Percentiles rank a stretch among this genome's conserved stretches.
These are phyloP conservation scores for Eudemis profundana DNA, from an alignment of 2,888 invertebrate species.

Conservation along the genomic window DNA sequence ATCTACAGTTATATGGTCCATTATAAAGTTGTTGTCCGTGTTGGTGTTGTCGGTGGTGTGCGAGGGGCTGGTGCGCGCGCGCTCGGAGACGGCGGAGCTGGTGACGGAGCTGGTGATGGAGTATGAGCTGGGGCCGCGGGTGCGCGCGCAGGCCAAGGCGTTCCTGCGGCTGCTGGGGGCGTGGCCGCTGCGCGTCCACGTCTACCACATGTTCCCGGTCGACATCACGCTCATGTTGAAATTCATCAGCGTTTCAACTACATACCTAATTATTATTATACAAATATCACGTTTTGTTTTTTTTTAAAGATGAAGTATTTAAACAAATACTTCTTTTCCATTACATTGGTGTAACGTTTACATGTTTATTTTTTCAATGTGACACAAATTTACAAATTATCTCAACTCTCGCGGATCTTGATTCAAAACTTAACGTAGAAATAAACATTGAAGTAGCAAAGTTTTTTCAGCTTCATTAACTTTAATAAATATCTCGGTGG, in stretches of 20 bases:
- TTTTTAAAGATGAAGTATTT: too few relatives aligned
- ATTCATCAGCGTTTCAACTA: slow-evolving; percentile 4
- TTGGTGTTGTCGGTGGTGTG: not conserved
- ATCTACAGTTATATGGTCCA: not conserved
- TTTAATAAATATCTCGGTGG: too few relatives aligned
- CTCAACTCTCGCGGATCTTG: not conserved
- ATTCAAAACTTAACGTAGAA: slow-evolving; percentile 1
- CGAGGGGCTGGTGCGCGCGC: not conserved
- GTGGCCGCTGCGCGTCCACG: not conserved
- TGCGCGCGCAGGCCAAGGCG: slow-evolving; percentile 13
- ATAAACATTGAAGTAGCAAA: too few relatives aligned
- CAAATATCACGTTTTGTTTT: slow-evolving; percentile 10
- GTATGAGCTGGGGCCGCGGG: not conserved
- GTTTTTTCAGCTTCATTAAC: not conserved
- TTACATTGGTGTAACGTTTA: not conserved
- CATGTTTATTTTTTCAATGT: not conserved
- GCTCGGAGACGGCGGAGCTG: not conserved
- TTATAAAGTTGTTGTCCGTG: not conserved
- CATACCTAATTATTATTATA: slow-evolving; percentile 4
- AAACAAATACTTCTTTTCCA: too few relatives aligned
- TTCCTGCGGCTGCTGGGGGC: slow-evolving; percentile 1
- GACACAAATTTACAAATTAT: not conserved
- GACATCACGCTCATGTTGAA: slow-evolving; percentile 8
- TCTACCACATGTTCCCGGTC: slow-evolving; percentile 4
- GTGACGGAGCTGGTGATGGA: slow-evolving; percentile 15